Conservation (phyloP, 2,113 vertebrate species). For the Geococcyx californianus region DNA sequence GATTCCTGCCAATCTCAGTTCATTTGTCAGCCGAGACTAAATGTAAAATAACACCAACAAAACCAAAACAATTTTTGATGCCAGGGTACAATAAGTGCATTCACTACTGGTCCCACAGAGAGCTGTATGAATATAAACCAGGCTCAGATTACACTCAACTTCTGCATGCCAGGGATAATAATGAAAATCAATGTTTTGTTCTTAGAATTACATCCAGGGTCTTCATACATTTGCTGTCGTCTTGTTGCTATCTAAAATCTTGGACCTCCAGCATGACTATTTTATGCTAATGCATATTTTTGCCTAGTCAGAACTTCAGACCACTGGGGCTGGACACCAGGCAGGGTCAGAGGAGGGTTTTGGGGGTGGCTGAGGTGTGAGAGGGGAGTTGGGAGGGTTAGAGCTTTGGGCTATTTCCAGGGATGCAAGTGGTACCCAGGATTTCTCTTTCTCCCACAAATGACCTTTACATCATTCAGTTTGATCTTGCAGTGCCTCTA, state of each 20-base stretch:
- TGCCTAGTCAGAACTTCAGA: not conserved
- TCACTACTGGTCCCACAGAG: not conserved
- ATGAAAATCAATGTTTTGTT: not conserved
- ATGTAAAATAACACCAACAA: not conserved
- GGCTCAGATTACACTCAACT: not conserved
- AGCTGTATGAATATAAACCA: not conserved
- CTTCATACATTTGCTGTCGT: not conserved
- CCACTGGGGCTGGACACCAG: not conserved
- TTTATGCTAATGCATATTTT: not conserved
- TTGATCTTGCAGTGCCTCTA: not conserved
- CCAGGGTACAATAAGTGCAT: not conserved
- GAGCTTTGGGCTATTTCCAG: not conserved
- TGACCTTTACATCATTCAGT: not conserved
- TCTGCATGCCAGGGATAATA: not conserved
- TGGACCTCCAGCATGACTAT: not conserved
- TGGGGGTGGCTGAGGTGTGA: not conserved
- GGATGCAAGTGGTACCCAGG: not conserved
- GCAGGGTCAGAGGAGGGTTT: not conserved
- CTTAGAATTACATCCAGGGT: not conserved
- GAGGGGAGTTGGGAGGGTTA: not conserved
- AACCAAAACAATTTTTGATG: not conserved
- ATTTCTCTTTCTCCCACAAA: not conserved
- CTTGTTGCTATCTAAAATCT: not conserved
- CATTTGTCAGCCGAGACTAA: not conserved
- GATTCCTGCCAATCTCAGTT: not conserved